A percentile compares a stretch with the other conserved stretches of the same genome.
These are phyloP conservation scores for Patella ulyssiponensis DNA, from an alignment of 2,888 invertebrate genomes.

Conservation along the genomic window DNA sequence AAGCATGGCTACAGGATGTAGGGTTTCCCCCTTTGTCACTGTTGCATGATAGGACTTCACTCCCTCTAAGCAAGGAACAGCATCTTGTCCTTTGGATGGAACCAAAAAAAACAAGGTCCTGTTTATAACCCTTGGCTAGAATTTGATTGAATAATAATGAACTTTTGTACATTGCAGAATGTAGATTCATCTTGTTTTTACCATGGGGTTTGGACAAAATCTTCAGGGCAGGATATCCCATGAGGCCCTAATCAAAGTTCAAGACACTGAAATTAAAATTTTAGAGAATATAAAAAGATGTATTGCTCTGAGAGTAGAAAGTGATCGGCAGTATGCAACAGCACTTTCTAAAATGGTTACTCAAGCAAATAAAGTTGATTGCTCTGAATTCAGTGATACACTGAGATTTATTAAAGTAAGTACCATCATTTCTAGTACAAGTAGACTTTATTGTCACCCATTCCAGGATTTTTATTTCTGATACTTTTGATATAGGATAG, in stretches of 20 bases:
- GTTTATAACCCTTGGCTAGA: no score
- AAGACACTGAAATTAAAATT: slow-evolving; percentile 92
- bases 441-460: no score
- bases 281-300: slow-evolving; percentile 93
- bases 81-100: no score
- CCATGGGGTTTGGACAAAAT: slow-evolving; percentile 84
- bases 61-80: no score
- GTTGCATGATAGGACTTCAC: no score
- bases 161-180: background rate
- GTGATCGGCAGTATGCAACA: slow-evolving; percentile 91
- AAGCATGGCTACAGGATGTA: no score
- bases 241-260: slow-evolving; percentile 89
- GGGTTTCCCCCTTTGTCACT: no score
- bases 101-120: no score
- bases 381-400: slow-evolving; percentile 57
- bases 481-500: no score
- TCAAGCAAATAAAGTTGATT: slow-evolving; percentile 61
- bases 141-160: no score
- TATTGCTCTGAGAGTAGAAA: slow-evolving; percentile 88
- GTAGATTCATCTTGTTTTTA: background rate
- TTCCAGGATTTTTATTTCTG: no score
- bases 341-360: slow-evolving; percentile 76
- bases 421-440: background rate
- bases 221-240: slow-evolving; percentile 91
- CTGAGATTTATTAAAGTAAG: slow-evolving; percentile 61